Base-by-base conservation (phyloP, 2,888 invertebrate species). In the Caenorhabditis virilis region DNA sequence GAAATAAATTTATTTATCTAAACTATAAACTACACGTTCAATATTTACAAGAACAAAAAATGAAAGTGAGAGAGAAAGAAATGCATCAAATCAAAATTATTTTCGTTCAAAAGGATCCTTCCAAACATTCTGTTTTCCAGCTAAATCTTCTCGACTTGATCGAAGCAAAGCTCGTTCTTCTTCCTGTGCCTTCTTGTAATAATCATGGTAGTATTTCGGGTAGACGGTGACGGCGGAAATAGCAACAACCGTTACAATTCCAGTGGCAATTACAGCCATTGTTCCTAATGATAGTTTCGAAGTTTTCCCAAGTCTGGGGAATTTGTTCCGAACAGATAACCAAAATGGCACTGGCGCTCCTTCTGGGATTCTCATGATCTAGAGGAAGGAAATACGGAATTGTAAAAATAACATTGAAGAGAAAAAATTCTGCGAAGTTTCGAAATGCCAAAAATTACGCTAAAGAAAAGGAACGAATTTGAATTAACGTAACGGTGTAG, bases 331-430 rank as follows among this genome's bases (percentile, higher is more conserved):
- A n/a, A 78, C 43, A 11, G 68, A 62, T 15, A 78, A 45, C 72
- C 74, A 74, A 43, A 74, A 72, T 1, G 73, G 69, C n/a, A 73
- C 54, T 15, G 79, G 79, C 0, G 77, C 78, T 55, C 79, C 79
- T 33, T 57, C 68, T n/a, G 79, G 79, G 25, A 78, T 51, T 30
- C 79, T 68, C 78, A 78, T 79, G 25, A 41, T 42, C 23, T 5
- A 4, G 1, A 11, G 15, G 5, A 20, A 42, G 15, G 2, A 11
- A 7, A 23, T 42, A 23, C 15, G 11, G 4, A 20, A 6, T 15
- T 13, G 15, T 9, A n/a, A 38, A 39, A 16, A n/a, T 20, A 27
- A 7, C 13, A 27, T 39, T 22, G n/a, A 22, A n/a, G 15, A 18
- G 13, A 6, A 23, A 42, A 36, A 26, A 9, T 25, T 1, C n/a